Conservation (phyloP, 2,888 invertebrate genomes). For the Phalangium opilio region DNA sequence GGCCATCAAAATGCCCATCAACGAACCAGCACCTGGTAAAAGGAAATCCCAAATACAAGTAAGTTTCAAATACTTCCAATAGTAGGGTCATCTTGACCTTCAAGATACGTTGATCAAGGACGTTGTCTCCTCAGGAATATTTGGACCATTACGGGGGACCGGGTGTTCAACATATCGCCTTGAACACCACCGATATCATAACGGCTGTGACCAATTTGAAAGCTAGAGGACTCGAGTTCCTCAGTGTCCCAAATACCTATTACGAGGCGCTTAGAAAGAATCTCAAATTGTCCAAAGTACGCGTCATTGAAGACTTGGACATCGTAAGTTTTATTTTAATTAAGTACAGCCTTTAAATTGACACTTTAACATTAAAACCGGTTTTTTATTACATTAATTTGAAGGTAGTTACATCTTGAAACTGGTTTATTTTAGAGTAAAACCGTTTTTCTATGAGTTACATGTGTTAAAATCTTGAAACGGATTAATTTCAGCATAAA, state of each 20-base stretch:
- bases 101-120: too few relatives aligned
- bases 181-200: constrained; percentile 89
- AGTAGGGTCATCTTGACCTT: too few relatives aligned
- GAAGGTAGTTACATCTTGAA: too few relatives aligned
- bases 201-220: constrained; percentile 50
- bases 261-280: constrained; percentile 66
- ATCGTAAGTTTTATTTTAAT: too few relatives aligned
- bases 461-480: too few relatives aligned
- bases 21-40: constrained; percentile 88
- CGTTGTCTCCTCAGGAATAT: constrained; percentile 47
- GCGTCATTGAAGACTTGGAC: constrained; percentile 69
- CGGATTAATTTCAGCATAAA: too few relatives aligned
- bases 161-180: constrained; percentile 94
- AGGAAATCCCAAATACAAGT: constrained; percentile 88
- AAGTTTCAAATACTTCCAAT: constrained; percentile 1
- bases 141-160: constrained; percentile 96
- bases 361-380: too few relatives aligned
- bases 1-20: constrained; percentile 92
- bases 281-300: constrained; percentile 57
- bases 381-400: too few relatives aligned
- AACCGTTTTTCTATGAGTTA: too few relatives aligned
- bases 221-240: constrained; percentile 72
- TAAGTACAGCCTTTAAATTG: too few relatives aligned
- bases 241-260: constrained; percentile 75
- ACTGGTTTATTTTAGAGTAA: too few relatives aligned